A percentile compares a stretch with the other conserved stretches of the same genome.
Conservation (phyloP, 1,140 invertebrate genomes). For the Eupristina koningsbergeri region DNA sequence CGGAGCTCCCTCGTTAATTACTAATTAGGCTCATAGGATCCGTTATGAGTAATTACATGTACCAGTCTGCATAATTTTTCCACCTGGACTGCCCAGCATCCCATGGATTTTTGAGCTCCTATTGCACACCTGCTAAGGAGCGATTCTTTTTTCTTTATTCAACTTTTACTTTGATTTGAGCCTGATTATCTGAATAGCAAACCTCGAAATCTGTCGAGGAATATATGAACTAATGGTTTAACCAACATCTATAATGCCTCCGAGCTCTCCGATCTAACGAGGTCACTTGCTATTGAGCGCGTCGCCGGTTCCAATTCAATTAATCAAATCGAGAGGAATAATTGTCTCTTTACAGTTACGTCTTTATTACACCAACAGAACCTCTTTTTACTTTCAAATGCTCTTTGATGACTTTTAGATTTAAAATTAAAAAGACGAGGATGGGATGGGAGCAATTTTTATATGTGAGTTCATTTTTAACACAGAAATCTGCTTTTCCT, state of each 20-base stretch:
- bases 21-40: slow-evolving; percentile 22
- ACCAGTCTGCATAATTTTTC: too few species aligned
- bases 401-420: neutral
- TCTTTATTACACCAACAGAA: neutral
- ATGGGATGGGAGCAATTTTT: too few species aligned
- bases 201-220: neutral
- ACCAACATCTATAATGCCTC: too few species aligned
- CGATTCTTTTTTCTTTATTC: too few species aligned
- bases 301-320: neutral
- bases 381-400: neutral
- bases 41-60: slow-evolving; percentile 36
- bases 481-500: too few species aligned
- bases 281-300: neutral
- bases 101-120: too few species aligned
- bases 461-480: too few species aligned
- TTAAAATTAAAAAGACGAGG: too few species aligned
- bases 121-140: neutral
- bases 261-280: neutral
- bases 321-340: neutral
- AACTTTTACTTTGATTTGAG: too few species aligned
- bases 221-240: neutral
- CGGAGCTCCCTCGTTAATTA: slow-evolving; percentile 22
- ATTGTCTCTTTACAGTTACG: neutral
- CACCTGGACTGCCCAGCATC: too few species aligned
- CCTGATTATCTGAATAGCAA: too few species aligned